Evolutionary conservation across 2,888 invertebrate species (phyloP).

Genomic region (Amblyteles armatorius): DNA sequence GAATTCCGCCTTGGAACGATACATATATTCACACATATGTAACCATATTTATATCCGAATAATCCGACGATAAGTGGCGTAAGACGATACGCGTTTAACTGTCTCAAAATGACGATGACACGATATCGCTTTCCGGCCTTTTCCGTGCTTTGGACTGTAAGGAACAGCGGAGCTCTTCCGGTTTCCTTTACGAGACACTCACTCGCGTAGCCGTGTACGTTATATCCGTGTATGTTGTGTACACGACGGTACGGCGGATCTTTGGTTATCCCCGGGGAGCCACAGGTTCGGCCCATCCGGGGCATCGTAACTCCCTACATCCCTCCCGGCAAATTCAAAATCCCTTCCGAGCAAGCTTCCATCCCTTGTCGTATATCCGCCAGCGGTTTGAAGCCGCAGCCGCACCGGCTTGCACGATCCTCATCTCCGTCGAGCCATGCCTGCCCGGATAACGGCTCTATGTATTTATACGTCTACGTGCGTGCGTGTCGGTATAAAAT

Average conservation of each 20-base stretch:
- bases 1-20: not conserved
- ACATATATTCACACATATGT: not conserved
- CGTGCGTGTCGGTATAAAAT: not conserved
- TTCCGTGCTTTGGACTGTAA: not conserved
- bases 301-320: constrained; percentile 35
- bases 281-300: constrained; percentile 31
- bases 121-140: not conserved
- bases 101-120: not conserved
- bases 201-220: not conserved
- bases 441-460: too few relatives aligned
- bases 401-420: not conserved
- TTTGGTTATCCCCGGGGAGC: constrained; percentile 57
- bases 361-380: constrained; percentile 51
- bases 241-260: constrained; percentile 44
- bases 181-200: constrained; percentile 7
- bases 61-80: constrained; percentile 7
- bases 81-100: not conserved
- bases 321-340: constrained; percentile 57
- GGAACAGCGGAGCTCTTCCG: constrained; percentile 9
- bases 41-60: not conserved
- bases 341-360: constrained; percentile 46
- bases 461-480: not conserved
- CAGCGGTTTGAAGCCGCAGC: constrained; percentile 23
- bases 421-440: not conserved
- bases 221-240: constrained; percentile 24